Percentiles rank a stretch among this genome's conserved stretches.
Evolutionary conservation across 2,797 vertebrate species (phyloP).

Genomic region (Tapera naevia): DNA sequence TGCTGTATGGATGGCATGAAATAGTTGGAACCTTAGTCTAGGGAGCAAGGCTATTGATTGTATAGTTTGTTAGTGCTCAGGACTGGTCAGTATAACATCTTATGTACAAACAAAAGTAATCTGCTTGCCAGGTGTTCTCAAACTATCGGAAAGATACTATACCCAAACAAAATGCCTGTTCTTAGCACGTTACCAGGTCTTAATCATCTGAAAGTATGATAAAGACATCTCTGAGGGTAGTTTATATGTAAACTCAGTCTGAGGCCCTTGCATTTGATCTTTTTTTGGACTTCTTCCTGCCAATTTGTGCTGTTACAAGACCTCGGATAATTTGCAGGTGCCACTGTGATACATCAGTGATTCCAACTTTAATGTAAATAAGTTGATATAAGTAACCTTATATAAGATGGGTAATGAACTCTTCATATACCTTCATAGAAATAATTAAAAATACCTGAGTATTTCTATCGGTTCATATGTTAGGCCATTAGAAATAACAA

Average conservation of each 20-base stretch:
- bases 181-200: neutral
- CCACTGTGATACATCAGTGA: neutral
- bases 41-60: neutral
- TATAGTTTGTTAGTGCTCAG: neutral
- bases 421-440: neutral
- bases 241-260: neutral
- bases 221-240: fast-evolving
- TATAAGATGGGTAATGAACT: neutral
- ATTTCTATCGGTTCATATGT: neutral
- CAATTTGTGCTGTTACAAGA: neutral
- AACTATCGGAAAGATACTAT: neutral
- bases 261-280: neutral
- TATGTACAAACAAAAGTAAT: neutral
- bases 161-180: neutral
- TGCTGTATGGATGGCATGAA: neutral
- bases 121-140: neutral
- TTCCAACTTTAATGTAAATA: neutral
- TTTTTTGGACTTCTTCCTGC: neutral
- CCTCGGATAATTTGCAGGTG: neutral
- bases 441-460: neutral
- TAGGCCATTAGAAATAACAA: neutral
- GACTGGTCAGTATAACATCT: neutral
- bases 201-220: neutral
- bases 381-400: neutral
- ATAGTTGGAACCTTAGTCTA: neutral